phyloP scores from a whole-genome alignment of 2,888 invertebrate species.

The Strigamia maritima region DNA sequence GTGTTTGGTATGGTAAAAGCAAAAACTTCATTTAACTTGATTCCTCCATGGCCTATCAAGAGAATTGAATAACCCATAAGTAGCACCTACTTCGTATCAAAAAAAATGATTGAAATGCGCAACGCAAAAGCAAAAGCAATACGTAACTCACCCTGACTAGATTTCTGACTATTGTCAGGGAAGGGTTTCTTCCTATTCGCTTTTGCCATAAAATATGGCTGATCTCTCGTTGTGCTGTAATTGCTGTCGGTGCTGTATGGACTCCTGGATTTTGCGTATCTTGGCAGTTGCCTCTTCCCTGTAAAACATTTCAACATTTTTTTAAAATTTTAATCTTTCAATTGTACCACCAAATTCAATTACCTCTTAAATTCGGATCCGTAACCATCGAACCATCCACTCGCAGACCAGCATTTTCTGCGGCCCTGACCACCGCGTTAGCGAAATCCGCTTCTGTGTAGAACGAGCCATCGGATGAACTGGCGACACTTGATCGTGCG shows the following conservation, averaged over 20 bases:
- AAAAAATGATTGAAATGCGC: background rate
- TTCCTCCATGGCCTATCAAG: conserved; percentile 37
- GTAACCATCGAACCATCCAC: conserved; percentile 47
- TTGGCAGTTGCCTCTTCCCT: background rate
- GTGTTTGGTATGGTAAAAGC: conserved; percentile 21
- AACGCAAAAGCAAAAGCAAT: background rate
- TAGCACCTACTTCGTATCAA: conserved; percentile 2
- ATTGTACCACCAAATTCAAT: too few relatives aligned
- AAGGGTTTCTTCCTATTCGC: conserved; percentile 40
- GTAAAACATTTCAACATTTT: background rate
- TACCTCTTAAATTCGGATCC: conserved; percentile 40
- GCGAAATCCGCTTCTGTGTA: conserved; percentile 54
- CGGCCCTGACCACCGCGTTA: conserved; percentile 53
- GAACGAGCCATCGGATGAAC: conserved; percentile 52
- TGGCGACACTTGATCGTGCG: conserved; percentile 51
- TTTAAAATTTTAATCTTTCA: too few relatives aligned
- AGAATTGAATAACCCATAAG: conserved; percentile 35
- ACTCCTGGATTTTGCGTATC: conserved; percentile 47
- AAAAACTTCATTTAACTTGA: conserved; percentile 25
- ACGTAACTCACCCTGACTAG: background rate
- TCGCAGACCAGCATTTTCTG: conserved; percentile 52
- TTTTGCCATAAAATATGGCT: conserved; percentile 39
- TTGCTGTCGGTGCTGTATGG: conserved; percentile 54
- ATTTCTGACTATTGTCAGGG: conserved; percentile 2
- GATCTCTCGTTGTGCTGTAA: conserved; percentile 49